Conservation (phyloP, 2,888 invertebrate species). For the Steinernema scapterisci region DNA sequence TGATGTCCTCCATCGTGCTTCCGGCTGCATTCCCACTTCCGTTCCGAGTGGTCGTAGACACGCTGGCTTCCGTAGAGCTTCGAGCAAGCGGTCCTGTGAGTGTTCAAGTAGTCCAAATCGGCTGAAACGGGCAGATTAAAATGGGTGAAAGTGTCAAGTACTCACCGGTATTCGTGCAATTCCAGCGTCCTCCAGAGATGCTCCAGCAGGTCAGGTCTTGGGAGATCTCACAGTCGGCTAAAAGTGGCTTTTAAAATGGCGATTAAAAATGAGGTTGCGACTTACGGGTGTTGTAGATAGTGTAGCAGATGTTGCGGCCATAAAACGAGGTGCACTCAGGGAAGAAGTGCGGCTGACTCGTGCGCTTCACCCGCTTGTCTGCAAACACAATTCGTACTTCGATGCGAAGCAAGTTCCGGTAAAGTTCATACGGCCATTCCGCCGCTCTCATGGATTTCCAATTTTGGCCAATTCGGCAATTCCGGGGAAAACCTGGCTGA, state of each 20-base stretch:
- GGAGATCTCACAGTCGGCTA: neutral
- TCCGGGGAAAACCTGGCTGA: too few species aligned
- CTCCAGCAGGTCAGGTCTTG: constrained; percentile 14
- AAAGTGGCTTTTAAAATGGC: neutral
- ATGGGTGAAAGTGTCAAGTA: too few species aligned
- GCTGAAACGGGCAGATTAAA: neutral
- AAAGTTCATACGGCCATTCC: too few species aligned
- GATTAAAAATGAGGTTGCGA: neutral
- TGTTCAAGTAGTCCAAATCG: constrained; percentile 3
- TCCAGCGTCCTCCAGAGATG: neutral
- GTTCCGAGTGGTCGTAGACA: neutral
- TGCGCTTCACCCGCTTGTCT: too few species aligned
- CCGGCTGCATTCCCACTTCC: too few species aligned
- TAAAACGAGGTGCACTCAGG: neutral
- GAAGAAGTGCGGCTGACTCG: too few species aligned
- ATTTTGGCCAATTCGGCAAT: too few species aligned
- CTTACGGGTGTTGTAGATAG: neutral
- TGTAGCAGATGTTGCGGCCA: constrained; percentile 10
- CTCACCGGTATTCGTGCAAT: constrained; percentile 5
- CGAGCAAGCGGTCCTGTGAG: neutral
- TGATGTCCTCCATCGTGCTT: too few species aligned
- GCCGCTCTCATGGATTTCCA: too few species aligned
- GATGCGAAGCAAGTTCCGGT: too few species aligned
- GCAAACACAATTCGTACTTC: too few species aligned
- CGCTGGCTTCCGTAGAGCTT: neutral